These are phyloP conservation scores for Lamprotornis superbus DNA, from an alignment of 2,113 vertebrate genomes.

Conservation along the genomic window DNA sequence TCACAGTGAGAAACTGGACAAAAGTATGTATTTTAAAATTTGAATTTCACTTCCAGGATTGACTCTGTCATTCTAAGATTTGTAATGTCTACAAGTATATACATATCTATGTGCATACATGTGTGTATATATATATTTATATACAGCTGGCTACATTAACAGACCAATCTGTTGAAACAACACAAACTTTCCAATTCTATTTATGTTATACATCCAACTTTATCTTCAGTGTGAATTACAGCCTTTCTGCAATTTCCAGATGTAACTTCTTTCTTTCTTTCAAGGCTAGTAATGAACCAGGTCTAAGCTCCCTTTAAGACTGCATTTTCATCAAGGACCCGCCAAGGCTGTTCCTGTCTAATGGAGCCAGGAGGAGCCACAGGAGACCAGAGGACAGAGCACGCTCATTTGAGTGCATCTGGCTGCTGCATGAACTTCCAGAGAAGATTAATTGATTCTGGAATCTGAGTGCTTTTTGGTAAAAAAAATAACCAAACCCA, in stretches of 20 bases:
- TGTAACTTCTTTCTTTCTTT: background rate
- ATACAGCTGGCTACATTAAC: background rate
- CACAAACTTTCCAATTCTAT: conserved; percentile 18
- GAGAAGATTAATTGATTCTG: conserved; percentile 19
- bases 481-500: background rate
- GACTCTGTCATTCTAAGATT: background rate
- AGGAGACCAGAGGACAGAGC: background rate
- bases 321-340: background rate
- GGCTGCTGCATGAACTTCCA: background rate
- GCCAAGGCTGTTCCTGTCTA: background rate
- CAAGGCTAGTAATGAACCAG: background rate
- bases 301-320: background rate
- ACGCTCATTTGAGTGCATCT: background rate
- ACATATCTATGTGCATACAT: background rate
- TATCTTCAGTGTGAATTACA: conserved; percentile 24
- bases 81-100: background rate
- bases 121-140: background rate
- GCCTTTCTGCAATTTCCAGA: conserved; percentile 19
- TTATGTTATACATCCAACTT: conserved; percentile 13
- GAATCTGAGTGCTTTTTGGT: background rate
- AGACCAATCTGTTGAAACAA: conserved; percentile 7
- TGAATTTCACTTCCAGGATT: background rate
- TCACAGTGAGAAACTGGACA: background rate
- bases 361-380: background rate
- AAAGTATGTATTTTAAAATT: background rate